Percentiles rank a stretch among this genome's conserved stretches.
Evolutionary conservation across 2,888 invertebrate species (phyloP).

Genomic region (Nymphalis urticae): DNA sequence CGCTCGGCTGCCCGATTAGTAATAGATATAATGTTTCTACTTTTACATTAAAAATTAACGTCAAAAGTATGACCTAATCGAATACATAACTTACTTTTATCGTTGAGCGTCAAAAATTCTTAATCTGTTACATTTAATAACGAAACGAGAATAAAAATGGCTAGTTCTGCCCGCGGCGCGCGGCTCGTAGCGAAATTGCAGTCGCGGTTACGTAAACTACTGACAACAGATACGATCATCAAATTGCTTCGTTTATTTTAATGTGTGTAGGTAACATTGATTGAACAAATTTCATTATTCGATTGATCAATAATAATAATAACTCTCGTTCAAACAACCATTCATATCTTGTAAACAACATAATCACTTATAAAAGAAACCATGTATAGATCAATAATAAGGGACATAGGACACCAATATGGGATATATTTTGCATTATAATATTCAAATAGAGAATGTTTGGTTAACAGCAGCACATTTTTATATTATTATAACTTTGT

Average conservation of each 20-base stretch:
- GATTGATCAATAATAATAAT: background rate
- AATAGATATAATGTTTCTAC: slow-evolving; percentile 22
- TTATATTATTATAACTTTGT: too few relatives aligned
- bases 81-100: slow-evolving; percentile 19
- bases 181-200: slow-evolving; percentile 21
- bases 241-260: background rate
- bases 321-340: background rate
- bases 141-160: slow-evolving; percentile 21
- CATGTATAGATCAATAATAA: too few relatives aligned
- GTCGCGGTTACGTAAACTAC: slow-evolving; percentile 19
- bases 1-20: slow-evolving; percentile 40
- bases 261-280: background rate
- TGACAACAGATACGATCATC: slow-evolving; percentile 6
- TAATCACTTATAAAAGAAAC: too few relatives aligned
- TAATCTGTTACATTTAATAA: slow-evolving; percentile 23
- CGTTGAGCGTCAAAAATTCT: slow-evolving; percentile 18
- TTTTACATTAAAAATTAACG: slow-evolving; percentile 15
- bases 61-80: slow-evolving; percentile 22
- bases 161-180: slow-evolving; percentile 22
- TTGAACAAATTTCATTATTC: background rate
- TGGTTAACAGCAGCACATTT: too few relatives aligned
- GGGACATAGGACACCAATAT: too few relatives aligned
- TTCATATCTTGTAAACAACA: background rate
- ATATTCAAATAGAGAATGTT: too few relatives aligned
- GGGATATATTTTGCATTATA: too few relatives aligned